These are phyloP conservation scores for Ptychadena robeensis DNA, from an alignment of 2,797 vertebrate species.

Conservation along the genomic window DNA sequence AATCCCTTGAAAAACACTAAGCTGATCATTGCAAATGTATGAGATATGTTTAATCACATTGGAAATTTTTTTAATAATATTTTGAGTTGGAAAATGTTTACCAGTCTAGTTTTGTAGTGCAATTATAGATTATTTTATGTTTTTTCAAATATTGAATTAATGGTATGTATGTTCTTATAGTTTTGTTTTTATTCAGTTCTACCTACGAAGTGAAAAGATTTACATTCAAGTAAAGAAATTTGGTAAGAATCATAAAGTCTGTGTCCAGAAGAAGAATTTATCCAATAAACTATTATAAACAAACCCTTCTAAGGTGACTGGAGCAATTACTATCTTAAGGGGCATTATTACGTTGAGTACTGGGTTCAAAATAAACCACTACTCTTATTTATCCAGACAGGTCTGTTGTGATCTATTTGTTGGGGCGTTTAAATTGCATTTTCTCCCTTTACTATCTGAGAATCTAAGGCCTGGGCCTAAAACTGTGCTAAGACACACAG, in stretches of 20 bases:
- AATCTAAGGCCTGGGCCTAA: slow-evolving; percentile 35
- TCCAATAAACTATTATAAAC: slow-evolving; percentile 22
- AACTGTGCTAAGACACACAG: slow-evolving; percentile 48
- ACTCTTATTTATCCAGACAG: slow-evolving; percentile 35
- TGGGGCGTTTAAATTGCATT: slow-evolving; percentile 20
- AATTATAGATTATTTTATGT: too few species aligned
- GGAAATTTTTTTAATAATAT: too few species aligned
- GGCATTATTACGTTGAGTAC: slow-evolving; percentile 33
- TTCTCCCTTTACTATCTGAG: slow-evolving; percentile 25
- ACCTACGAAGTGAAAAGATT: too few species aligned
- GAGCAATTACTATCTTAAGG: slow-evolving; percentile 21
- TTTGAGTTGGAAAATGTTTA: too few species aligned
- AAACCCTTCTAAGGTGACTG: slow-evolving; percentile 27
- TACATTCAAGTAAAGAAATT: too few species aligned
- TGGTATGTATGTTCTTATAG: too few species aligned
- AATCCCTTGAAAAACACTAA: too few species aligned
- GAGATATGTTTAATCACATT: too few species aligned
- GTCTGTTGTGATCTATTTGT: slow-evolving; percentile 36
- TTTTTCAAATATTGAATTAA: too few species aligned
- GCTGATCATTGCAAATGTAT: too few species aligned
- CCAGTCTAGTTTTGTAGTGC: too few species aligned
- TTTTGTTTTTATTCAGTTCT: too few species aligned
- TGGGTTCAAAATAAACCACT: slow-evolving; percentile 30
- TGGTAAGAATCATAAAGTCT: neutral
- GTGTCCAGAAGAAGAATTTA: slow-evolving; percentile 6